phyloP scores from a whole-genome alignment of 1,140 invertebrate species.

The Rhopalosiphum padi region DNA sequence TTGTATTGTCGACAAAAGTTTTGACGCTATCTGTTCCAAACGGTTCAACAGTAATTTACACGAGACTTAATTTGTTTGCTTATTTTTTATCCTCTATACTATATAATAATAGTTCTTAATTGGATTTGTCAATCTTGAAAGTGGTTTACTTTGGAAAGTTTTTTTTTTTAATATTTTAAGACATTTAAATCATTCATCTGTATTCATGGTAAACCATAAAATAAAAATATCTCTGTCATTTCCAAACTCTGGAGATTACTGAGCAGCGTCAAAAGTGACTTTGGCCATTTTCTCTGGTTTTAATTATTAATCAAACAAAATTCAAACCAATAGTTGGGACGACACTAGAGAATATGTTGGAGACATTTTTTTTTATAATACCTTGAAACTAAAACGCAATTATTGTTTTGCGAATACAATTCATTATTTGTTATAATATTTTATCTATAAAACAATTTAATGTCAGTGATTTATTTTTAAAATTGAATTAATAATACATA shows the following conservation, averaged over 20 bases:
- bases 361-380: not conserved
- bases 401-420: too few relatives aligned
- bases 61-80: constrained; percentile 52
- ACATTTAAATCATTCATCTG: constrained; percentile 10
- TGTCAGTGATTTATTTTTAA: too few relatives aligned
- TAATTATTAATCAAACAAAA: constrained; percentile 17
- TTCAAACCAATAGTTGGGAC: not conserved
- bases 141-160: constrained; percentile 47
- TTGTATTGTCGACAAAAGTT: constrained; percentile 43
- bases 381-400: not conserved
- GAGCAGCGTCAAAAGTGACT: constrained; percentile 11
- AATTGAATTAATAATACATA: too few relatives aligned
- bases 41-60: constrained; percentile 51
- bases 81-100: constrained; percentile 30
- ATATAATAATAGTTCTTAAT: constrained; percentile 53
- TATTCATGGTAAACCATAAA: constrained; percentile 8
- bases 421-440: too few relatives aligned
- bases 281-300: not conserved
- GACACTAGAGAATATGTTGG: not conserved
- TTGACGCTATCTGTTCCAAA: constrained; percentile 50
- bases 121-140: constrained; percentile 53
- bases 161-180: constrained; percentile 41
- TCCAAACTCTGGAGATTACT: constrained; percentile 1
- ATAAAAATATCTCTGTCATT: constrained; percentile 26
- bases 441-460: too few relatives aligned